Evolutionary conservation across 2,888 invertebrate genomes (phyloP).

Genomic region (Ormyrus labotus): DNA sequence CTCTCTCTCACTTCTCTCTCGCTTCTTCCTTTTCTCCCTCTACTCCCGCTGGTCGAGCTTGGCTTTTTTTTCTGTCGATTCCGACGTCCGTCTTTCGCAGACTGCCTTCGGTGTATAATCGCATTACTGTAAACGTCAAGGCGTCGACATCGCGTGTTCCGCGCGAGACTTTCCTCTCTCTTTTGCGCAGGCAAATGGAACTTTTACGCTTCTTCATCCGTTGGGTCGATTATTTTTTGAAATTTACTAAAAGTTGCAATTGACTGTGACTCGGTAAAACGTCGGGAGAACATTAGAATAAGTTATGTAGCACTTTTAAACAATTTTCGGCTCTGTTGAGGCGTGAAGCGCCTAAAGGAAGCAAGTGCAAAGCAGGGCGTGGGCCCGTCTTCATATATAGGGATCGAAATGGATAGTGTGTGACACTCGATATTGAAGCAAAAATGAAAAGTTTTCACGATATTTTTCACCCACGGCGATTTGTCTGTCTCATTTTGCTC

Average conservation of each 20-base stretch:
- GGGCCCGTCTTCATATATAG: conserved; percentile 6
- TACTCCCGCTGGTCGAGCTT: too few species aligned
- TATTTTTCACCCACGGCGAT: conserved; percentile 39
- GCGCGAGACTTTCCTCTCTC: conserved; percentile 36
- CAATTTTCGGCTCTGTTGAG: not conserved
- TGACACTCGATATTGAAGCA: conserved; percentile 30
- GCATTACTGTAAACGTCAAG: conserved; percentile 65
- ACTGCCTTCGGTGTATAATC: conserved; percentile 67
- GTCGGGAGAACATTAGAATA: too few species aligned
- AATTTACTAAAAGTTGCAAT: too few species aligned
- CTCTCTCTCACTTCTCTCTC: not conserved
- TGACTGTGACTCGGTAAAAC: too few species aligned
- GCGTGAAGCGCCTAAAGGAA: conserved; percentile 29
- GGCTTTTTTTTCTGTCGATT: conserved; percentile 10
- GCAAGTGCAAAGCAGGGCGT: conserved; percentile 31
- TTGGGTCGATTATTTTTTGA: too few species aligned
- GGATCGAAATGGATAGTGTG: conserved; percentile 13
- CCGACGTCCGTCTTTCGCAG: conserved; percentile 45
- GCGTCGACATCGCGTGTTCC: conserved; percentile 58
- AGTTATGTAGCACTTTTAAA: too few species aligned
- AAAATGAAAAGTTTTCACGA: conserved; percentile 42
- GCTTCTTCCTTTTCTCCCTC: not conserved
- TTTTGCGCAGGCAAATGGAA: too few species aligned
- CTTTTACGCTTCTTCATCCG: too few species aligned
- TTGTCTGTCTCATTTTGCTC: conserved; percentile 32